These are phyloP conservation scores for Muscicapa striata DNA, from an alignment of 2,797 vertebrate genomes.

Conservation along the genomic window DNA sequence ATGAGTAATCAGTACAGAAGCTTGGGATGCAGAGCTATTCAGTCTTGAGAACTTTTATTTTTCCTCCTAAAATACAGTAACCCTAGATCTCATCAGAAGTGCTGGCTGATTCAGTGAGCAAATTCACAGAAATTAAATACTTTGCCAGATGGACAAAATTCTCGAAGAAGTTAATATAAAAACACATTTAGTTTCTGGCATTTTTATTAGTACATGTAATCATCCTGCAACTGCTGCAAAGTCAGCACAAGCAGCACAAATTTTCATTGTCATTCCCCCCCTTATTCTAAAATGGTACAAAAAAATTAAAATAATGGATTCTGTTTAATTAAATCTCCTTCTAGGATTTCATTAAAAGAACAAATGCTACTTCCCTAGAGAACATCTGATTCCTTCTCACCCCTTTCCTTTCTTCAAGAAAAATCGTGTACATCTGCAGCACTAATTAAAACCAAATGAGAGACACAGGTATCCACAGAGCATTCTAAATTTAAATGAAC, in stretches of 20 bases:
- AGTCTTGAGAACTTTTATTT: not conserved
- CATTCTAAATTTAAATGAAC: not conserved
- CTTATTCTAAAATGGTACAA: not conserved
- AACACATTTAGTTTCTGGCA: not conserved
- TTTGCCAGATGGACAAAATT: not conserved
- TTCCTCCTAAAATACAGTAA: not conserved
- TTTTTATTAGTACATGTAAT: not conserved
- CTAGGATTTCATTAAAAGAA: not conserved
- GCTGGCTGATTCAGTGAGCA: not conserved
- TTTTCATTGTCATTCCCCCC: not conserved
- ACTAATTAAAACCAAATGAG: not conserved
- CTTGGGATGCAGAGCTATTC: not conserved
- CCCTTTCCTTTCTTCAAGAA: not conserved
- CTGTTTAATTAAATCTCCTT: constrained; percentile 14
- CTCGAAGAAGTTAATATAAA: not conserved
- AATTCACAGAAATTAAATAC: not conserved
- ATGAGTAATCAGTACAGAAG: not conserved
- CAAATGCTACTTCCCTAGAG: not conserved
- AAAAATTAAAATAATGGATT: not conserved
- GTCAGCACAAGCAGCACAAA: not conserved
- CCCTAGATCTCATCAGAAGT: not conserved
- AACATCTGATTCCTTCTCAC: not conserved
- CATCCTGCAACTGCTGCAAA: not conserved
- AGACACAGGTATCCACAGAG: not conserved
- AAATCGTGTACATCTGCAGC: not conserved